phyloP scores from a whole-genome alignment of 1,140 invertebrate species.

The Galleria mellonella region DNA sequence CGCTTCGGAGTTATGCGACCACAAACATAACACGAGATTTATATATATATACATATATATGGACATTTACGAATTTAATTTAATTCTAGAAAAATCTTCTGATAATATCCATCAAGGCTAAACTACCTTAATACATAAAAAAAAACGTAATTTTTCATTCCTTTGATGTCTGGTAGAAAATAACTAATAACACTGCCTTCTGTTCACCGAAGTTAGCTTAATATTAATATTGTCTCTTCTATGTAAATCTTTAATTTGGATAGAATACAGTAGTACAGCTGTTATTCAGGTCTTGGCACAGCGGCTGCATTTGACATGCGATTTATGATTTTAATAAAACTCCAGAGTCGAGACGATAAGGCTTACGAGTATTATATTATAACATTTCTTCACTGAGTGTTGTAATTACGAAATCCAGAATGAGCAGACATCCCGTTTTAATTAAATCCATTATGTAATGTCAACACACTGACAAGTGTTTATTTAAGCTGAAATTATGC shows the following conservation, averaged over 20 bases:
- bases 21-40: no score
- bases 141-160: no score
- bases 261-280: constrained; percentile 54
- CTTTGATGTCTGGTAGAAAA: no score
- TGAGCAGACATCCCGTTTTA: constrained; percentile 28
- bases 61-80: no score
- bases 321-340: constrained; percentile 72
- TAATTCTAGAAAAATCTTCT: no score
- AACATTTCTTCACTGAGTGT: constrained; percentile 27
- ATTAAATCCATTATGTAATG: constrained; percentile 34
- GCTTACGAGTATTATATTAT: constrained; percentile 39
- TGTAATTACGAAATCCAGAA: constrained; percentile 28
- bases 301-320: constrained; percentile 61
- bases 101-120: no score
- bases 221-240: no score
- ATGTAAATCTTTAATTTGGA: constrained; percentile 36
- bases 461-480: constrained; percentile 18
- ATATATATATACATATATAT: no score
- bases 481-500: constrained; percentile 15
- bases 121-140: no score
- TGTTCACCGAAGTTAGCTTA: no score
- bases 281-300: constrained; percentile 37
- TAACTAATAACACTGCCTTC: no score
- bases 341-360: constrained; percentile 38
- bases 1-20: no score